Evolutionary conservation across 2,888 invertebrate genomes (phyloP).

Genomic region (Dryobota labecula): DNA sequence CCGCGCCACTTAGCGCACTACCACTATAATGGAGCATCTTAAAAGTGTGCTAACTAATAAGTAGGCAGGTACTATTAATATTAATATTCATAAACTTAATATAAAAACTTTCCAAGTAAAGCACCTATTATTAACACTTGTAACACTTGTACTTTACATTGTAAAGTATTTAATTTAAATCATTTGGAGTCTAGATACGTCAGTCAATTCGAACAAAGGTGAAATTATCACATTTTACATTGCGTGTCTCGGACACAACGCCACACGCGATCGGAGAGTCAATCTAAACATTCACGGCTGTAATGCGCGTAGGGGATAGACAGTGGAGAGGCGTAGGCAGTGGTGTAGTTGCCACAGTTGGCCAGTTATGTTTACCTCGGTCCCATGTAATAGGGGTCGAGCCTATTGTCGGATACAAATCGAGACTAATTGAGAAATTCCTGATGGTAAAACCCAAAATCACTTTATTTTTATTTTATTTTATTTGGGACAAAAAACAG

Average conservation of each 20-base stretch:
- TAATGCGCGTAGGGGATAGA: background rate
- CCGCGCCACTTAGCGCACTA: background rate
- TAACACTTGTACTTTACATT: background rate
- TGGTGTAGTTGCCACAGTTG: background rate
- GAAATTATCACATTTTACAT: slow-evolving; percentile 61
- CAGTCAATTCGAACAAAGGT: slow-evolving; percentile 54
- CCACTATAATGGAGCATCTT: slow-evolving; percentile 7
- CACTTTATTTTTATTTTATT: no score
- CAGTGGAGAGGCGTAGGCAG: no score
- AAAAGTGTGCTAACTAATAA: slow-evolving; percentile 2
- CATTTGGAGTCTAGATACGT: slow-evolving; percentile 51
- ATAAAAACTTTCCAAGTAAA: slow-evolving; percentile 34
- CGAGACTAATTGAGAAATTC: background rate
- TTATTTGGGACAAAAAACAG: no score
- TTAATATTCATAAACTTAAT: slow-evolving; percentile 17
- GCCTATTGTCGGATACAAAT: background rate
- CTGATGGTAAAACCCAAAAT: background rate
- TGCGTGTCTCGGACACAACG: slow-evolving; percentile 58
- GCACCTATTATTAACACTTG: slow-evolving; percentile 50
- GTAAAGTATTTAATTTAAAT: slow-evolving; percentile 43
- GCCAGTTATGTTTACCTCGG: background rate
- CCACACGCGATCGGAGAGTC: slow-evolving; percentile 55
- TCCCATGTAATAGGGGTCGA: background rate
- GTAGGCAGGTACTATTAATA: slow-evolving; percentile 15
- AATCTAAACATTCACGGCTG: slow-evolving; percentile 21